Conservation (phyloP, 2,113 vertebrate genomes). For the Acinonyx jubatus region DNA sequence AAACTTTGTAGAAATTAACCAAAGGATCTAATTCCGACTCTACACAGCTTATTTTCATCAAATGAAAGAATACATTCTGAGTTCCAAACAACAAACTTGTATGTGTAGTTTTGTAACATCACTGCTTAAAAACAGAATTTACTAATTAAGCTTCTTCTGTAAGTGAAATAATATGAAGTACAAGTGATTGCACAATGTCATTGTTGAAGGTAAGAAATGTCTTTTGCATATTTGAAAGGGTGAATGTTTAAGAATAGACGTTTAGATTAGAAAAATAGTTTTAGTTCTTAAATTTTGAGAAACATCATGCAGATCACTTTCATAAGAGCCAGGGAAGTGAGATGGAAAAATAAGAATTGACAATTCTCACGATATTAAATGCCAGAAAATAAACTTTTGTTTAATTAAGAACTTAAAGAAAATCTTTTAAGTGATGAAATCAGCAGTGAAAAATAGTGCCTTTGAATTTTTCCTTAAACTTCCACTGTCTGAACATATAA, state of each 20-base stretch:
- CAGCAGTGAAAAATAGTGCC: background rate
- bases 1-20: background rate
- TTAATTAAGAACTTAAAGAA: constrained; percentile 18
- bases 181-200: background rate
- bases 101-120: background rate
- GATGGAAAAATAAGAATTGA: background rate
- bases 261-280: background rate
- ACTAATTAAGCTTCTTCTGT: background rate
- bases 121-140: background rate
- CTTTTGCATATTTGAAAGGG: background rate
- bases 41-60: background rate
- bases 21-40: background rate
- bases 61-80: background rate
- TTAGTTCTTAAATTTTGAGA: background rate
- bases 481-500: constrained; percentile 1
- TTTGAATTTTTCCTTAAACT: background rate
- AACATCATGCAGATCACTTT: background rate
- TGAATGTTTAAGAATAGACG: background rate
- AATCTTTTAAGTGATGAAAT: constrained; percentile 11
- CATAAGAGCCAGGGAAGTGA: background rate
- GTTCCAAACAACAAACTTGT: background rate
- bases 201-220: background rate
- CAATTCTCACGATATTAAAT: background rate
- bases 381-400: background rate
- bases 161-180: background rate